Conservation (phyloP, 2,113 vertebrate species). For the Melanostigma gelatinosum region DNA sequence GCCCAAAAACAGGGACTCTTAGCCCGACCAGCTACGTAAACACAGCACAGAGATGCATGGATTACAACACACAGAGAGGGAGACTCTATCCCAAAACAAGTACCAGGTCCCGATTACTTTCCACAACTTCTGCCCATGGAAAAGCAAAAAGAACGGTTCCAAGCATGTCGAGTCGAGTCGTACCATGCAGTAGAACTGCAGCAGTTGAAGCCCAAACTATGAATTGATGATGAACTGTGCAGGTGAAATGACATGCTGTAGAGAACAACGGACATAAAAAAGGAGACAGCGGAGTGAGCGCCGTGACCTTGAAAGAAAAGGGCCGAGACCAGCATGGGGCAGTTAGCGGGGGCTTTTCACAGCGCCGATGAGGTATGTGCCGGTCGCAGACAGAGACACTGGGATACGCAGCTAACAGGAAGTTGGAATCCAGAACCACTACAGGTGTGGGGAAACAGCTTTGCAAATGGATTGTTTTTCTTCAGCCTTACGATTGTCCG, state of each 20-base stretch:
- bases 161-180: no score
- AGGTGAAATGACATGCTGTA: not conserved
- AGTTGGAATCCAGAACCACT: constrained; percentile 24
- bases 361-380: constrained; percentile 11
- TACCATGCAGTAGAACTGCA: not conserved
- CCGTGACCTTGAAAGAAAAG: not conserved
- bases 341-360: constrained; percentile 41
- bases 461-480: constrained; percentile 11
- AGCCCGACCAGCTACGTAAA: no score
- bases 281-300: not conserved
- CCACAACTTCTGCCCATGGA: not conserved
- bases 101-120: not conserved
- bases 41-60: no score
- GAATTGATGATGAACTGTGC: not conserved
- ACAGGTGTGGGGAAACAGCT: constrained; percentile 11
- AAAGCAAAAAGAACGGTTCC: not conserved
- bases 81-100: no score
- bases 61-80: no score
- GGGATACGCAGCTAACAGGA: constrained; percentile 33
- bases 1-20: no score
- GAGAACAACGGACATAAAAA: not conserved
- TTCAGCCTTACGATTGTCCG: not conserved
- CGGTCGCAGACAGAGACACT: constrained; percentile 33
- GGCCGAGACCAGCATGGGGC: not conserved
- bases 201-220: not conserved